Conservation (phyloP, 2,888 invertebrate genomes). For the Linnaemya tessellans region DNA sequence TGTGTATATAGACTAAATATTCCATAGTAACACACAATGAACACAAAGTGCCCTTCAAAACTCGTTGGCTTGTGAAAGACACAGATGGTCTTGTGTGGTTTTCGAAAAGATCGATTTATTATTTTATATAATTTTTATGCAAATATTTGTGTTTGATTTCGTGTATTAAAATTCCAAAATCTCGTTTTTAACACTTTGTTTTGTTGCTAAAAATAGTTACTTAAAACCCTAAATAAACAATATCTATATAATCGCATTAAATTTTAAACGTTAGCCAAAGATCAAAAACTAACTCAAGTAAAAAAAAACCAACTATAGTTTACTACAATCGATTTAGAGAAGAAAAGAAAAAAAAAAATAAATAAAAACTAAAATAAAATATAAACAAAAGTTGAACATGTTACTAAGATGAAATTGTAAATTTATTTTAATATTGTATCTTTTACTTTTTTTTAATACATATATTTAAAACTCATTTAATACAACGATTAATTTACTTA, state of each 20-base stretch:
- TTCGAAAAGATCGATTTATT: background rate
- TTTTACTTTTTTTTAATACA: slow-evolving; percentile 17
- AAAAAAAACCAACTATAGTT: slow-evolving; percentile 68
- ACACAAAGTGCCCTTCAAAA: background rate
- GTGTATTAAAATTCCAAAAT: slow-evolving; percentile 30
- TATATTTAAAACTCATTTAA: slow-evolving; percentile 44
- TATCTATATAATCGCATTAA: slow-evolving; percentile 40
- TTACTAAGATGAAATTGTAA: slow-evolving; percentile 49
- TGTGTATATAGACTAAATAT: too few species aligned
- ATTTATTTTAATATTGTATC: slow-evolving; percentile 25
- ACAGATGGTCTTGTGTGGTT: background rate
- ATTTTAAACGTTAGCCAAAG: slow-evolving; percentile 69
- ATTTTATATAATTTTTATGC: slow-evolving; percentile 3
- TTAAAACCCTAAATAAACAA: slow-evolving; percentile 13
- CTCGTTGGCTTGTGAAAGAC: background rate
- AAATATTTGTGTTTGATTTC: slow-evolving; percentile 30
- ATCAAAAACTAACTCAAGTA: slow-evolving; percentile 71
- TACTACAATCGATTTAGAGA: slow-evolving; percentile 54
- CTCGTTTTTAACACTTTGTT: slow-evolving; percentile 13
- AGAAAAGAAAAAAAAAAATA: background rate
- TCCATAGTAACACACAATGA: too few species aligned
- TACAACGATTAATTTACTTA: slow-evolving; percentile 57
- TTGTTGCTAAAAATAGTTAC: slow-evolving; percentile 10
- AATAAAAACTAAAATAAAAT: background rate
- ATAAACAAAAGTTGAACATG: slow-evolving; percentile 23